These are phyloP conservation scores for Heliconius charithonia DNA, from an alignment of 2,888 invertebrate species.

Conservation along the genomic window DNA sequence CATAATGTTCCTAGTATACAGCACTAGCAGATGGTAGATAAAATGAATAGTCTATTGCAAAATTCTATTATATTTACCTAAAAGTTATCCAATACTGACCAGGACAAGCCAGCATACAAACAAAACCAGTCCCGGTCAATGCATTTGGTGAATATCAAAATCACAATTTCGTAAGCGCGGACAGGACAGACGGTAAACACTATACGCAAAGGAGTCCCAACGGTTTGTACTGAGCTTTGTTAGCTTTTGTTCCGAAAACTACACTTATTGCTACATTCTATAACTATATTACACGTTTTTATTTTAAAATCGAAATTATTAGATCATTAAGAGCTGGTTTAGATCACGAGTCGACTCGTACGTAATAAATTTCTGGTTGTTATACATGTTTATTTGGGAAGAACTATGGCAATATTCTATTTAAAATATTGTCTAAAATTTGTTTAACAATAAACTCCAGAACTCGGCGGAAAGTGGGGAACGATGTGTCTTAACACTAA, in stretches of 20 bases:
- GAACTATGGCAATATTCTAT: too few relatives aligned
- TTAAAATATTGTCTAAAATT: too few relatives aligned
- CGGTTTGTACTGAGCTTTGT: constrained; percentile 34
- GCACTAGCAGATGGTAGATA: background rate
- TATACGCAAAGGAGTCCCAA: constrained; percentile 39
- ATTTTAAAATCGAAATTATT: too few relatives aligned
- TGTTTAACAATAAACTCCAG: too few relatives aligned
- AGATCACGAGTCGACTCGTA: too few relatives aligned
- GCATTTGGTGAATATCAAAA: constrained; percentile 65
- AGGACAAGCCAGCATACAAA: constrained; percentile 10
- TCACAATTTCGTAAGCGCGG: constrained; percentile 59
- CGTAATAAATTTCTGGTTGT: too few relatives aligned
- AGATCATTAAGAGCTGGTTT: too few relatives aligned
- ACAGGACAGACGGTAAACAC: constrained; percentile 52
- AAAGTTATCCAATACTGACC: background rate
- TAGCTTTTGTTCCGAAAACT: background rate
- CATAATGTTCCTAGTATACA: too few relatives aligned
- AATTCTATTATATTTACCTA: background rate
- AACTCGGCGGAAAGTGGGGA: too few relatives aligned
- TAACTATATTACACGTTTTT: background rate
- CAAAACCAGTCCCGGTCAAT: constrained; percentile 34
- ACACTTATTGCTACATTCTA: background rate
- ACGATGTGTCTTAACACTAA: too few relatives aligned
- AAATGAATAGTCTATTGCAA: background rate
- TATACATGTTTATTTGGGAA: too few relatives aligned